Conservation (phyloP, 1,140 invertebrate species). For the Orchestia grillus region DNA sequence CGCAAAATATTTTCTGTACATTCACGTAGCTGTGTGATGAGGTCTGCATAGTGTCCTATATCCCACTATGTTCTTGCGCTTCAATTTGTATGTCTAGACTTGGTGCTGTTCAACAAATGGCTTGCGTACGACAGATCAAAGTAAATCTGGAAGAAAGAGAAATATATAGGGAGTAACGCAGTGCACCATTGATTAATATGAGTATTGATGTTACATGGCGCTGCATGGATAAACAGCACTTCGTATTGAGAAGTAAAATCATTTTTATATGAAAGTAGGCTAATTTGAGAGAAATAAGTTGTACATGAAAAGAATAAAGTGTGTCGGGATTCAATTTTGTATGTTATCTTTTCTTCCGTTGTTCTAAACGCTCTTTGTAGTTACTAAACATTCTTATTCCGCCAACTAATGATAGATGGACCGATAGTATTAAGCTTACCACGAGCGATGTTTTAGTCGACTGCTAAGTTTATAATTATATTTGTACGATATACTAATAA, state of each 20-base stretch:
- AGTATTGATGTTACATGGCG: not conserved
- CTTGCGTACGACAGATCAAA: too few relatives aligned
- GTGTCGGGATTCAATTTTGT: not conserved
- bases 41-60: too few relatives aligned
- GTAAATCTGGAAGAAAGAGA: too few relatives aligned
- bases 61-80: too few relatives aligned
- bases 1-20: too few relatives aligned
- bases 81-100: too few relatives aligned
- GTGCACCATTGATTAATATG: not conserved
- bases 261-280: not conserved
- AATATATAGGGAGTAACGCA: too few relatives aligned
- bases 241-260: not conserved
- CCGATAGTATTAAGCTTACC: not conserved
- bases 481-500: not conserved
- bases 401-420: not conserved
- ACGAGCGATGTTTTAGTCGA: not conserved
- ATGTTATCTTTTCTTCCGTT: not conserved
- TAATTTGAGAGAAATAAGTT: not conserved
- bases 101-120: too few relatives aligned
- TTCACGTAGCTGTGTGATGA: too few relatives aligned
- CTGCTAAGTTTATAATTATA: not conserved
- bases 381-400: not conserved
- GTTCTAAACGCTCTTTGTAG: not conserved
- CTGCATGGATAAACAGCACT: not conserved
- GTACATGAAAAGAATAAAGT: not conserved